Evolutionary conservation across 1,140 invertebrate genomes (phyloP).

Genomic region (Drosophila erecta): DNA sequence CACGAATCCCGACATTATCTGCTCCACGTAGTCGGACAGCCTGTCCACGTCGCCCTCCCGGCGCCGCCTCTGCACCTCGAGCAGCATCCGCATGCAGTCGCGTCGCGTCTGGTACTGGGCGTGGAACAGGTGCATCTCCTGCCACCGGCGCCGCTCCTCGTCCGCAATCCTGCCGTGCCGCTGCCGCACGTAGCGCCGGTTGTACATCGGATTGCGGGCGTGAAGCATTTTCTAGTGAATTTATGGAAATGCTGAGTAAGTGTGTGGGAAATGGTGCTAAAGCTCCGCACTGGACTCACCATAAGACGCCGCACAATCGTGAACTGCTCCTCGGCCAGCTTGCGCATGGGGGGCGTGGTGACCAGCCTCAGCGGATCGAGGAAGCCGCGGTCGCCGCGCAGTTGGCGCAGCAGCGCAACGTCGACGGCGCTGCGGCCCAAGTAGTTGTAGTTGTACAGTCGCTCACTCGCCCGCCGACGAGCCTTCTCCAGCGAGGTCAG

Average conservation of each 20-base stretch:
- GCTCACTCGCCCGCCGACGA: constrained; percentile 22
- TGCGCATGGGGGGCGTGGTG: constrained; percentile 27
- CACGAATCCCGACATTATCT: constrained; percentile 57
- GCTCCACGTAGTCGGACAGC: constrained; percentile 59
- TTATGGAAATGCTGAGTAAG: too few species aligned
- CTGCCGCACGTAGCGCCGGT: constrained; percentile 9
- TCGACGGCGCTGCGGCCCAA: constrained; percentile 55
- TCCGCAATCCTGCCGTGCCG: not conserved
- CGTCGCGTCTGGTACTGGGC: constrained; percentile 64
- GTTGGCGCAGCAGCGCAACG: constrained; percentile 35
- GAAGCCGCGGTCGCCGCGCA: constrained; percentile 35
- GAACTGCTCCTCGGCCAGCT: constrained; percentile 38
- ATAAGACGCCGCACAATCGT: constrained; percentile 44
- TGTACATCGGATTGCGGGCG: constrained; percentile 65
- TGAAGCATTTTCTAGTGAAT: constrained; percentile 73
- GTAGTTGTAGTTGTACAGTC: constrained; percentile 59
- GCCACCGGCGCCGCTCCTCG: constrained; percentile 18
- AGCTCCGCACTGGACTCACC: constrained; percentile 25
- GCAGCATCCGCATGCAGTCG: constrained; percentile 64
- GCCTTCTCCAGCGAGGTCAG: constrained; percentile 43
- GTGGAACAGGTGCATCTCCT: constrained; percentile 38
- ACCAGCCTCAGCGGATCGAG: constrained; percentile 24
- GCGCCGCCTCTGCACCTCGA: constrained; percentile 29
- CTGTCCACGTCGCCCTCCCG: constrained; percentile 33
- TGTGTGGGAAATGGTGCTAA: too few species aligned